Base-by-base conservation (phyloP, 2,888 invertebrate genomes). In the Nymphalis c-album region DNA sequence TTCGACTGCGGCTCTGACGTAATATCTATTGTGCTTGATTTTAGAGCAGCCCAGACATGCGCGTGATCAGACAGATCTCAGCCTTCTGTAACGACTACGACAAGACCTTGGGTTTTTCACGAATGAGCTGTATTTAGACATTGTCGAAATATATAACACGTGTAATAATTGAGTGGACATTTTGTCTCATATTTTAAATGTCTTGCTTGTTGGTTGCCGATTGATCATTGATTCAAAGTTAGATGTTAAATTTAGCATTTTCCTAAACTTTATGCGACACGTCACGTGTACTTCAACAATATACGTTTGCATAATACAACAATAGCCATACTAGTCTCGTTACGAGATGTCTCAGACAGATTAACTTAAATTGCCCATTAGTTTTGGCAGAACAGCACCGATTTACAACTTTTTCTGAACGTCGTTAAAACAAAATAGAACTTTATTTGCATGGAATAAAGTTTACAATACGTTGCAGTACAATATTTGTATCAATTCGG, bases 91-190 rank as follows among this genome's bases (percentile, higher is more conserved):
- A 86, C 82, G 82, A 77, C 85, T 88, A 85, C 71, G 77, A 77
- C 71, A 69, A 81, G 85, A 82, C 91, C 91, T 91, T 92, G 91
- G 88, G 85, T 86, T 86, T 89, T 91, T 86, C 79, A 84, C 87
- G 80, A 71, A 53, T 57, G 66, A 67, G 46, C 57, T 55, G 64
- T 64, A 60, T 69, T 65, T 40, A 53, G 61, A 65, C 35, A 59
- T 51, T 55, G 64, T 61, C 31, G 67, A 67, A 63, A 61, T 60
- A 67, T 69, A 17, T 16, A 16, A 26, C 53, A n/a, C 53, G 26
- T 55, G 26, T 26, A 55, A 55, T 31, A 0, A 31, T 3, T 31
- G 2, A 16, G 16, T 31, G 8, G 31, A 31, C 26, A 55, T 50
- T 50, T 50, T 40, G 40, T 40, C 40, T 40, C 13, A 0, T 40